Evolutionary conservation across 2,797 vertebrate species (phyloP).

Genomic region (Protosalanx chinensis): DNA sequence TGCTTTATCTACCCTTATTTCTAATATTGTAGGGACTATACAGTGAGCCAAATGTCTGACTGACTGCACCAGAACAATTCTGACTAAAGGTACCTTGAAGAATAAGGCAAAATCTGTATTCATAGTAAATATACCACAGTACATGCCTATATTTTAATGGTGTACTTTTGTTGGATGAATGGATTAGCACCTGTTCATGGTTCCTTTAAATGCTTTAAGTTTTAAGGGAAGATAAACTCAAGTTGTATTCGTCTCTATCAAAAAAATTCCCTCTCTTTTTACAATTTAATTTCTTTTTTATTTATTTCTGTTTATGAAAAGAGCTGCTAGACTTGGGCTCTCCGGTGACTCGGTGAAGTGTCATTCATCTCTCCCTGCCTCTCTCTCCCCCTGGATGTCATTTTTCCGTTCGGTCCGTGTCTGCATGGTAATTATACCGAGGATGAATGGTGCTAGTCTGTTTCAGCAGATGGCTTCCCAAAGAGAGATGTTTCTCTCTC

Average conservation of each 20-base stretch:
- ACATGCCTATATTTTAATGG: no score
- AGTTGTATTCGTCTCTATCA: not conserved
- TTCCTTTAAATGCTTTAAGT: not conserved
- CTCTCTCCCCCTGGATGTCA: constrained; percentile 53
- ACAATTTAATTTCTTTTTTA: not conserved
- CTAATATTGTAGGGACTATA: no score
- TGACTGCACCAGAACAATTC: no score
- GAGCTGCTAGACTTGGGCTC: constrained; percentile 50
- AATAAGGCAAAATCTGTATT: no score
- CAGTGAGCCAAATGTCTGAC: no score
- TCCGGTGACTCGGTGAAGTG: constrained; percentile 40
- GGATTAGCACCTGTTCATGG: no score
- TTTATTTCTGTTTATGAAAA: constrained; percentile 49
- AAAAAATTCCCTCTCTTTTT: not conserved
- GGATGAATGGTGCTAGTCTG: constrained; percentile 70
- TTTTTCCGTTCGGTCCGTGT: constrained; percentile 58
- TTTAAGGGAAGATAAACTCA: not conserved
- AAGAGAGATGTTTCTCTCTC: constrained; percentile 68
- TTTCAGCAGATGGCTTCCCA: constrained; percentile 69
- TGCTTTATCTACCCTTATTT: no score
- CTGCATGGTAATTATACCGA: constrained; percentile 65
- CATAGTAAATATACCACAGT: no score
- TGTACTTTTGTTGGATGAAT: no score
- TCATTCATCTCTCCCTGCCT: constrained; percentile 45
- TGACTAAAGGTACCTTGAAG: no score